Evolutionary conservation across 1,140 invertebrate genomes (phyloP), one percentile per base, ranked within the genome.

Genomic region (Drosophila nigrodunni): DNA sequence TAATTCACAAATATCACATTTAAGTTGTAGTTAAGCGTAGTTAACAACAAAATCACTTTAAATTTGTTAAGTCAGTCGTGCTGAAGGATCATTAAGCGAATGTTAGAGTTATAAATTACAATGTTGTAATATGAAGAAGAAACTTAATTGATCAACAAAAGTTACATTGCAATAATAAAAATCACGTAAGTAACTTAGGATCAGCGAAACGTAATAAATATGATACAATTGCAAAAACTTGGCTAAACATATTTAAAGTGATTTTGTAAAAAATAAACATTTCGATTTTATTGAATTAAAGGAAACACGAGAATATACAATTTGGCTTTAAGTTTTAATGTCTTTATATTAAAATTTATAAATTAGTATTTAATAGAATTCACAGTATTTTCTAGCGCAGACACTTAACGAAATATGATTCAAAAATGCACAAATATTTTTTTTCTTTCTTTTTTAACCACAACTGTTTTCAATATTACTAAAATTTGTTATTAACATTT

Each of bases 1-100:
- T 87, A 87, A 82, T 76, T 58, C 79, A 82, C 71, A 87, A 74
- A 77, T 77, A 64, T 73, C 76, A 88, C 82, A 68, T 88, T 77
- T 82, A 73, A 69, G 49, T 85, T 77, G 76, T 68, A 49, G 62
- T 78, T 82, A 60, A 59, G 54, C 50, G 43, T 30, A 65, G 55
- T 21, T 21, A 55, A 61, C 60, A 82, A 75, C 61, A 50, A 87
- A 87, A 80, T 88, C 83, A 88, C 83, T 82, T 88, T 62, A 88
- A 74, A 80, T 43, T 74, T 44, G 10, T 37, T 43, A 65, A 50
- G 47, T 39, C 30, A 35, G 13, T 57, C 15, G 46, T 30, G 34
- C 3, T 30, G n/a, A 73, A 43, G 39, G 2, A 52, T 69, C 41
- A 59, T 73, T 47, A 70, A 61, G 25, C 39, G 54, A 69, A 54